A percentile compares a stretch with the other conserved stretches of the same genome.
Evolutionary conservation across 2,888 invertebrate species (phyloP).

Genomic region (Altica lythri): DNA sequence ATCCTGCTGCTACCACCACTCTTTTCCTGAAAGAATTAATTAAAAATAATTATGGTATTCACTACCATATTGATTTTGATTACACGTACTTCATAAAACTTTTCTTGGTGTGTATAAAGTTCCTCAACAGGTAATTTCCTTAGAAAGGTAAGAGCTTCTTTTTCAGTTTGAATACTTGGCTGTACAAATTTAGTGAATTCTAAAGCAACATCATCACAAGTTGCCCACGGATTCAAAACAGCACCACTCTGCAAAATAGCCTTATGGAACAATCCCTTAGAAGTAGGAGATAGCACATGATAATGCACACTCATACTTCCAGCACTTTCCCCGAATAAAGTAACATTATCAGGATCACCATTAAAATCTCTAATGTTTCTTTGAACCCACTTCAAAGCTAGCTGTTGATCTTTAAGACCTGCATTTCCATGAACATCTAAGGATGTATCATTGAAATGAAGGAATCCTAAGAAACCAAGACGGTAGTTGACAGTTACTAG

Average conservation of each 20-base stretch:
- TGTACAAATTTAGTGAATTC: slow-evolving; percentile 19
- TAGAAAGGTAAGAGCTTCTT: slow-evolving; percentile 26
- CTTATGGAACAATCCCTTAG: slow-evolving; percentile 46
- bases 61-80: neutral
- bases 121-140: slow-evolving; percentile 24
- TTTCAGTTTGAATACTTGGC: slow-evolving; percentile 1
- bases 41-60: neutral
- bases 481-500: slow-evolving; percentile 36
- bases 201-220: neutral
- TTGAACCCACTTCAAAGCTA: slow-evolving; percentile 59
- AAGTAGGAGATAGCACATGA: slow-evolving; percentile 57
- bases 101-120: slow-evolving; percentile 18
- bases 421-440: slow-evolving; percentile 57
- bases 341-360: slow-evolving; percentile 56
- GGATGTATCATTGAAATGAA: slow-evolving; percentile 52
- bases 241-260: slow-evolving; percentile 38
- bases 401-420: slow-evolving; percentile 58
- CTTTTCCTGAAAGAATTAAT: no score
- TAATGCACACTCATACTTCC: slow-evolving; percentile 58
- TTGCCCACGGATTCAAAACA: slow-evolving; percentile 32
- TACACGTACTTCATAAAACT: slow-evolving; percentile 8
- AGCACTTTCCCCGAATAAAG: slow-evolving; percentile 59
- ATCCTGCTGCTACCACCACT: no score
- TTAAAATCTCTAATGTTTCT: slow-evolving; percentile 56
- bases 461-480: slow-evolving; percentile 50